Evolutionary conservation across 1,140 invertebrate genomes (phyloP).

Genomic region (Musca domestica): DNA sequence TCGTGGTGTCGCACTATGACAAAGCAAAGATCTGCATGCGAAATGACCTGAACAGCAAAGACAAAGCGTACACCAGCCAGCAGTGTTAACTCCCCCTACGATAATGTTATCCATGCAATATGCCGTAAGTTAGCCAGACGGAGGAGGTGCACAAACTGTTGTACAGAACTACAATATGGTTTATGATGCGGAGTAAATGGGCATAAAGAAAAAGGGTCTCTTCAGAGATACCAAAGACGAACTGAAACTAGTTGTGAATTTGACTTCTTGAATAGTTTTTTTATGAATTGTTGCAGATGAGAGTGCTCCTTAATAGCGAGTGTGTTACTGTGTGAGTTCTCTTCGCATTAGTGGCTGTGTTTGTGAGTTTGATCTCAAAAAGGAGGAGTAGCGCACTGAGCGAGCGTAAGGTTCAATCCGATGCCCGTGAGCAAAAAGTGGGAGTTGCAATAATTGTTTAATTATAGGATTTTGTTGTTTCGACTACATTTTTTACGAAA

Average conservation of each 20-base stretch:
- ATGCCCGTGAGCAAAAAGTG: constrained; percentile 51
- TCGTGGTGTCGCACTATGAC: constrained; percentile 1
- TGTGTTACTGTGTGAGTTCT: not conserved
- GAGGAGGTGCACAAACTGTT: constrained; percentile 44
- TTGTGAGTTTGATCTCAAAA: constrained; percentile 46
- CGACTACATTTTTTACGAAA: constrained; percentile 52
- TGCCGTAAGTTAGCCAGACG: constrained; percentile 28
- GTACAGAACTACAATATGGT: constrained; percentile 26
- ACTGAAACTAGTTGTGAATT: not conserved
- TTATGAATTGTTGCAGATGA: constrained; percentile 8
- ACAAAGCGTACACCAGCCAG: not conserved
- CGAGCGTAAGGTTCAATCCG: constrained; percentile 45
- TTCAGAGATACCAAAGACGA: not conserved
- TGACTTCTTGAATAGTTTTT: constrained; percentile 8
- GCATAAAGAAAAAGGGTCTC: no score
- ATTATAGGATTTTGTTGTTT: constrained; percentile 54
- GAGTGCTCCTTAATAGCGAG: not conserved
- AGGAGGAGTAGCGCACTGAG: constrained; percentile 54
- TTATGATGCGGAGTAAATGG: not conserved
- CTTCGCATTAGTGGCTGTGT: constrained; percentile 21
- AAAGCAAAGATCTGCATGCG: not conserved
- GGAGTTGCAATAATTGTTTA: constrained; percentile 55
- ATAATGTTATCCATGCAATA: not conserved
- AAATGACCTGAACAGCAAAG: not conserved
- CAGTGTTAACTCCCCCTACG: constrained; percentile 6